These are phyloP conservation scores for Drosophila nr. perissopoda DNA, from an alignment of 2,888 invertebrate genomes.

Conservation along the genomic window DNA sequence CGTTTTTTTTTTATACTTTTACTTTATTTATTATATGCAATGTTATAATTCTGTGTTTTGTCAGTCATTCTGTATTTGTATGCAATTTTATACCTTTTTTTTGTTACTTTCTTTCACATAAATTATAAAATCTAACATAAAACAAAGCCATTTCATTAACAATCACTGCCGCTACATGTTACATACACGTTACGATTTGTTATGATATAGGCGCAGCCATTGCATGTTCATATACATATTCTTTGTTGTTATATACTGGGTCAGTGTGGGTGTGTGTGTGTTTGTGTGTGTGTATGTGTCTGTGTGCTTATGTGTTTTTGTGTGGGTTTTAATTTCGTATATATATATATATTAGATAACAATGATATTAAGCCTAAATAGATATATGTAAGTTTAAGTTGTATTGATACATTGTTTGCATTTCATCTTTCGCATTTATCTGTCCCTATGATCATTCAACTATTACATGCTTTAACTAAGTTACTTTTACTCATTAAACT, in stretches of 20 bases:
- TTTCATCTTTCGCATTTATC: constrained; percentile 54
- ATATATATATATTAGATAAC: constrained; percentile 76
- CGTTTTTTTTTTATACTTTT: constrained; percentile 60
- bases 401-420: constrained; percentile 70
- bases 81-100: constrained; percentile 71
- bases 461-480: constrained; percentile 77
- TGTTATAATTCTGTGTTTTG: constrained; percentile 82
- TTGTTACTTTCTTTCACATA: constrained; percentile 54
- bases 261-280: constrained; percentile 32
- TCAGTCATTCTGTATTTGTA: constrained; percentile 83
- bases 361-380: constrained; percentile 80
- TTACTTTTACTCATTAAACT: constrained; percentile 70
- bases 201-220: constrained; percentile 60
- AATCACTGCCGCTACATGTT: constrained; percentile 83
- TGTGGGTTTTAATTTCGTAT: constrained; percentile 47
- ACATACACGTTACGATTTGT: constrained; percentile 77
- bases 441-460: constrained; percentile 62
- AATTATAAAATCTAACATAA: constrained; percentile 82
- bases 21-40: constrained; percentile 80
- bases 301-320: constrained; percentile 21
- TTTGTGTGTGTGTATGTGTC: constrained; percentile 15
- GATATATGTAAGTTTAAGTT: constrained; percentile 67
- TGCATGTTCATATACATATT: constrained; percentile 72
- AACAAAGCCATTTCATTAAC: constrained; percentile 83
- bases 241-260: constrained; percentile 58